Base-by-base conservation (phyloP, 2,888 invertebrate genomes). In the Crocallis elinguaria region DNA sequence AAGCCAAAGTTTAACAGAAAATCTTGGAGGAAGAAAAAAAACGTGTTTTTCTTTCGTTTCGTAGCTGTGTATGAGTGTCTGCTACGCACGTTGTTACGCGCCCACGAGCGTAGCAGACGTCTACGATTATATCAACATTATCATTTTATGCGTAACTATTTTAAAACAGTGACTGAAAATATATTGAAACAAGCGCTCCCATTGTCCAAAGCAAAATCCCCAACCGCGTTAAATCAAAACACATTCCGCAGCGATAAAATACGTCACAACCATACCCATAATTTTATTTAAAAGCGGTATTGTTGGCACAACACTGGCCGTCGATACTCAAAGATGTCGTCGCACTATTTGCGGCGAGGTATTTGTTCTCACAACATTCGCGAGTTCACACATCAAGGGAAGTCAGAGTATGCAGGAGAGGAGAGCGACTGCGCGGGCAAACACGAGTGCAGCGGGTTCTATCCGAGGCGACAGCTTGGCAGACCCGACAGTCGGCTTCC, bases 401-500 rank as follows among this genome's bases (percentile, higher is more conserved):
- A 55, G 60, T 59, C 57, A 41, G 49, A 45, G 60, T 56, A 48
- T 60, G 66, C 57, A 65, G 57, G 64, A 64, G 64, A 65, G 57
- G 64, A 64, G 64, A 72, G 89, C 89, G 89, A 69, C 88, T 88
- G 89, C 90, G 90, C 88, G 86, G 75, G 70, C 60, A 62, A 71
- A 77, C 76, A n/a, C 72, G 64, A 73, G 77, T 79, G 77, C 73
- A 70, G 48, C 65, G 67, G 59, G 60, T 59, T 53, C 66, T 56
- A 46, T 56, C 56, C 62, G 56, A 56, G 55, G 62, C 62, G 41
- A 58, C 68, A 66, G 66, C 67, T 71, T 49, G 64, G 41, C 60
- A 9, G 13, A 2, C 62, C 71, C 73, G 75, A 68, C 84, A 88
- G 88, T 86, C 75, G 63, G 71, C 65, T 76, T 67, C 64, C 70